Percentiles rank a stretch among this genome's conserved stretches.
Evolutionary conservation across 2,113 vertebrate species (phyloP).

Genomic region (Anoura caudifer): DNA sequence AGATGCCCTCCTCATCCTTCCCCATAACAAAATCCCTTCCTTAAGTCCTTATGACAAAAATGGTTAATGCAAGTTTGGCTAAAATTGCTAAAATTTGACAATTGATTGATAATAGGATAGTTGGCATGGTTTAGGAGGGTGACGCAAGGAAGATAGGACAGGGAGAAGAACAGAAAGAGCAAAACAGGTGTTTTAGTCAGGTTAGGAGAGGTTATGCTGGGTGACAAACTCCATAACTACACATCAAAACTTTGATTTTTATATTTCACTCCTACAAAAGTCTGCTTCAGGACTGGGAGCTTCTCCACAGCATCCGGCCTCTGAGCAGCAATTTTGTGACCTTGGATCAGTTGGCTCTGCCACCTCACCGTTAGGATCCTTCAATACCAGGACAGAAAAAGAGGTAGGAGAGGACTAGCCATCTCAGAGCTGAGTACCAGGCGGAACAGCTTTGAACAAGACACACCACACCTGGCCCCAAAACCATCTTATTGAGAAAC

Average conservation of each 20-base stretch:
- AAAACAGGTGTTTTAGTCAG: not conserved
- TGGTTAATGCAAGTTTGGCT: slow-evolving; percentile 15
- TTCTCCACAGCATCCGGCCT: not conserved
- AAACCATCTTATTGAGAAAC: not conserved
- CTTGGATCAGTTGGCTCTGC: not conserved
- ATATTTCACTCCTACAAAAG: not conserved
- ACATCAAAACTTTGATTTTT: not conserved
- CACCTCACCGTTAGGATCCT: not conserved
- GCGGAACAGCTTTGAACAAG: not conserved
- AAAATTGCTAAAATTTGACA: slow-evolving; percentile 26
- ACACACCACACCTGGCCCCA: not conserved
- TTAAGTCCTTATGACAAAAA: not conserved
- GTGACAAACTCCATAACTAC: not conserved
- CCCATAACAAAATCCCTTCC: not conserved
- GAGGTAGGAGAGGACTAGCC: not conserved
- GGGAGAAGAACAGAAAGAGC: not conserved
- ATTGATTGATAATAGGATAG: not conserved
- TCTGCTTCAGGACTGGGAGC: not conserved
- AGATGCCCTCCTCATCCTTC: not conserved
- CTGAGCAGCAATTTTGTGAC: not conserved
- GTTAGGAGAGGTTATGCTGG: not conserved
- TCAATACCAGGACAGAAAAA: not conserved
- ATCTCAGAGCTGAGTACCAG: not conserved
- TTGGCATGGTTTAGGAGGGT: not conserved
- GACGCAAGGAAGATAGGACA: not conserved